Percentiles rank a stretch among this genome's conserved stretches.
Evolutionary conservation across 2,888 invertebrate genomes (phyloP).

Genomic region (Callimorpha dominula): DNA sequence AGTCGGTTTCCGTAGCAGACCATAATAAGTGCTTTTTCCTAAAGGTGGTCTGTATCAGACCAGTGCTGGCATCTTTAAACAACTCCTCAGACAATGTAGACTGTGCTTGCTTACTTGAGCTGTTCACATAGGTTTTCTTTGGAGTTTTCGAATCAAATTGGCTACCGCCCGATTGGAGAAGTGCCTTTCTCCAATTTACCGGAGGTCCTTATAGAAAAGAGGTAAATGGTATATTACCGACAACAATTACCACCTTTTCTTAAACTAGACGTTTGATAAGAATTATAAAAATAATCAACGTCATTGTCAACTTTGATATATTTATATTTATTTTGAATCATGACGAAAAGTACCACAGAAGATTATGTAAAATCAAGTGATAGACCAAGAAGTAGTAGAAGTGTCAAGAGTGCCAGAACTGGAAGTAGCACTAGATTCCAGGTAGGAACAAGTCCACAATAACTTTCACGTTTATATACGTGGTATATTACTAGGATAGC

Average conservation of each 20-base stretch:
- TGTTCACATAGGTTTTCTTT: not conserved
- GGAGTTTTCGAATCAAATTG: too few relatives aligned
- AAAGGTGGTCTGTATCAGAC: not conserved
- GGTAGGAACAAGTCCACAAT: constrained; percentile 16
- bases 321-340: constrained; percentile 31
- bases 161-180: too few relatives aligned
- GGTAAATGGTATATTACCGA: too few relatives aligned
- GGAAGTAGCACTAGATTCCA: constrained; percentile 48
- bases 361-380: constrained; percentile 61
- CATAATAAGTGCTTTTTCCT: not conserved
- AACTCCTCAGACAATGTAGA: not conserved
- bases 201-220: not conserved
- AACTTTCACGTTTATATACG: too few relatives aligned
- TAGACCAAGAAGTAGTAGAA: constrained; percentile 61
- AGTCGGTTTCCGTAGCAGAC: not conserved
- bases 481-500: too few relatives aligned
- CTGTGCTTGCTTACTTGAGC: not conserved
- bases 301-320: constrained; percentile 13
- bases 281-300: not conserved
- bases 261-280: not conserved
- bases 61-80: not conserved
- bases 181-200: not conserved
- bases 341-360: constrained; percentile 63
- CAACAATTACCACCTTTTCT: not conserved
- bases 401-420: constrained; percentile 55